Base-by-base conservation (phyloP, 2,797 vertebrate species). In the Poeciliopsis presidionis region DNA sequence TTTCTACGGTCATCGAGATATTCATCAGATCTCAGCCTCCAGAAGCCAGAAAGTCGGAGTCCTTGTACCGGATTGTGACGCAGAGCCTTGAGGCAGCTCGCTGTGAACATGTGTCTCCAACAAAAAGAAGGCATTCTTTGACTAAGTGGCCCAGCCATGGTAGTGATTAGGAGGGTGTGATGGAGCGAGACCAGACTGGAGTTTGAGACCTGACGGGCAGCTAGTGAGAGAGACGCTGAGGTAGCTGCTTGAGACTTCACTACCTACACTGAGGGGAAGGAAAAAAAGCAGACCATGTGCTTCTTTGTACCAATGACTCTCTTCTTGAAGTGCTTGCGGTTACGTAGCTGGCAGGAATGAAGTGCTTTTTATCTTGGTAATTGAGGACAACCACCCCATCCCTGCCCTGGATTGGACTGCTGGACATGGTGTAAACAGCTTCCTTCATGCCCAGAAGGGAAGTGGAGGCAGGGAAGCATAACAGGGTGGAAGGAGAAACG, bases 331-430 rank as follows among this genome's bases (percentile, higher is more conserved):
- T 73, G 85, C 72, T 72, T 22, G 16, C 49, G 59, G 65, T 67
- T 84, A 69, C 84, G 80, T 81, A 83, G 84, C 87, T 80, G 78
- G 85, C 55, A 43, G 76, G 84, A 83, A 93, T 89, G 87, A 79
- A 92, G 84, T 59, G 87, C 74, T 91, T 91, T 93, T 92, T 77
- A 90, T 92, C 41, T 18, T 84, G 80, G 86, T 96, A 94, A 93
- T 87, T 96, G 93, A 96, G 94, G 96, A 90, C 90, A 95, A 95
- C 93, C 83, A 5, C 78, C 91, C 77, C 72, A n/a, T 82, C 85
- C 81, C 84, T 82, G 89, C 87, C 87, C 86, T 89, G 83, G 88
- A 90, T 92, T 92, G 93, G 87, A 73, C 86, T 20, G 61, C 84
- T 59, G 70, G 84, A 89, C 87, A 65, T 65, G 43, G 69, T 82